Evolutionary conservation across 2,113 vertebrate genomes (phyloP), one percentile per base, ranked within the genome.

Genomic region (Narcine bancroftii): DNA sequence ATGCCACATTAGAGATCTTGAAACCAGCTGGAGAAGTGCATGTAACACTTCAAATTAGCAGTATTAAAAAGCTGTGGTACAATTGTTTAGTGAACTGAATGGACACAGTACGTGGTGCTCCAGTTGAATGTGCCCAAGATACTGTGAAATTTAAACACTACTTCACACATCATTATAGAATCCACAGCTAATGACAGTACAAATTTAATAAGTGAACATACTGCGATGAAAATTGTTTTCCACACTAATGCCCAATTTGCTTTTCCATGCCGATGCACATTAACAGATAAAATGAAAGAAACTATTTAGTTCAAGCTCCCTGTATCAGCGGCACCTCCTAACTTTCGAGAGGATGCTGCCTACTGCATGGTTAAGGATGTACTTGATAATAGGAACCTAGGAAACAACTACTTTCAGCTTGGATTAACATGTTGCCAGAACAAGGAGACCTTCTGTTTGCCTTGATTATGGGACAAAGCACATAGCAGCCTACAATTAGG

Each of bases 131-230:
- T 91, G 87, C 63, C 87, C 87, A 91, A 91, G 89, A 53, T 33
- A 91, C 89, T 91, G 89, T 91, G 65, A 91, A 91, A 91, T 91
- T 91, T 42, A 91, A 91, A 69, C 19, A 39, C 89, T 42, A 63
- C 89, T 91, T 91, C 81, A 63, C 53, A 87, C 53, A 63, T 91
- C 89, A 91, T 91, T 66, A 71, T 91, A 42, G 63, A 71, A 71
- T 21, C 13, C 36, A 66, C 36, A 69, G 47, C 71, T 91, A 47
- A 91, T 91, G 63, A 69, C 65, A 47, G 63, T 91, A 69, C 71
- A 39, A n/a, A 10, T 91, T 91, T 47, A 91, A 91, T 91, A 69
- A 91, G 65, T 45, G 36, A 69, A 69, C 89, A 91, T 47, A 91
- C 36, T 91, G 60, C 33, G 89, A 66, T 91, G 63, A 91, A 91